Evolutionary conservation across 92 coral and sea anemone genomes (phyloP).

Genomic region (Phenganax subtilis): DNA sequence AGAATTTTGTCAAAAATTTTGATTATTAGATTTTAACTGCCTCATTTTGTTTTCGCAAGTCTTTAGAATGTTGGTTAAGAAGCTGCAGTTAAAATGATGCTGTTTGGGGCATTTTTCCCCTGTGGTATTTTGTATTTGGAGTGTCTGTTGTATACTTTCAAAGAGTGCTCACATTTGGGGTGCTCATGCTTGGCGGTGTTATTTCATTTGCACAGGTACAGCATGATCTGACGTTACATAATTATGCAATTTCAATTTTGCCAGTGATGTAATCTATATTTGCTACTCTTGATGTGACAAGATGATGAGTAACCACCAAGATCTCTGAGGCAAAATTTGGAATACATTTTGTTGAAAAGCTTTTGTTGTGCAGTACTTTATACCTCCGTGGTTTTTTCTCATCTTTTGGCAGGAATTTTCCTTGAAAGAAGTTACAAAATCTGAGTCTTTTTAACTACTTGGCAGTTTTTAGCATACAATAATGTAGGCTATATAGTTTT

Average conservation of each 20-base stretch:
- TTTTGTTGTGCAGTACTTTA: not conserved
- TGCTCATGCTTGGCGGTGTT: too few species aligned
- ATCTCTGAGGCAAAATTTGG: slow-evolving; percentile 33
- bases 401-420: too few species aligned
- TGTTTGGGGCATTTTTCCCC: too few species aligned
- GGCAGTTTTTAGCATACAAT: not conserved
- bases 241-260: not conserved
- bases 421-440: too few species aligned
- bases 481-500: too few species aligned
- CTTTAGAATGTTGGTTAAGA: not conserved
- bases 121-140: too few species aligned
- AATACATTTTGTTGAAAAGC: not conserved
- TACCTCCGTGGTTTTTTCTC: not conserved
- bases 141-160: too few species aligned
- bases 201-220: too few species aligned
- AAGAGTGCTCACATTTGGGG: too few species aligned
- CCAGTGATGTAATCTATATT: slow-evolving; percentile 49
- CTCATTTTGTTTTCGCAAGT: not conserved
- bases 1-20: too few species aligned
- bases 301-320: slow-evolving; percentile 48
- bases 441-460: not conserved
- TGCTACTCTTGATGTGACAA: slow-evolving; percentile 51
- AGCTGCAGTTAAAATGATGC: not conserved
- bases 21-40: too few species aligned
- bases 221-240: too few species aligned